Base-by-base conservation (phyloP, 2,888 invertebrate genomes). In the Parnassius apollo region DNA sequence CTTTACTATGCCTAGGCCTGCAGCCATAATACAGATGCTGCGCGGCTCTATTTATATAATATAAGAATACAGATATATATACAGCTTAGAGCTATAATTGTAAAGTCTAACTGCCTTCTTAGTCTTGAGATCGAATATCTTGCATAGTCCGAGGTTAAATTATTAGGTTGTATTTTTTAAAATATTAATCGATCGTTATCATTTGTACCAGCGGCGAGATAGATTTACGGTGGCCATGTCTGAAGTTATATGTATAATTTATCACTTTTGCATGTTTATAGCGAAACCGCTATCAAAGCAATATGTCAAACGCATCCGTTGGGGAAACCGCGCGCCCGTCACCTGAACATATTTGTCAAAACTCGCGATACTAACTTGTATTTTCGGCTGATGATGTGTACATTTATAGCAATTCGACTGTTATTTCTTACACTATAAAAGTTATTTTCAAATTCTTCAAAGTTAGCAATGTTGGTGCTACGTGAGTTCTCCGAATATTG, bases 291-390 rank as follows among this genome's bases (percentile, higher is more conserved):
- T 83, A 88, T 88, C 86, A 83, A 80, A 84, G 83, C 85, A 83
- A 91, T 90, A 88, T 84, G 89, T 88, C 88, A 88, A 81, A 85
- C 76, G 75, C 88, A 88, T 87, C 87, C 87, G 84, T 75, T 76
- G 78, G 83, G 83, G 82, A 80, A 85, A 85, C 85, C 85, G 79
- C 82, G 73, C 71, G 74, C 77, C 79, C 85, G 85, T 89, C 90
- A 91, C 90, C 89, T 90, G 86, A 86, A 88, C 85, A 85, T 87
- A 91, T 91, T 90, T 88, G 87, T 91, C 91, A 91, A 89, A 90
- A 89, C 78, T 88, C 80, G 78, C 69, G 73, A 74, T 75, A 76
- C 81, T 83, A 77, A 80, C 70, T 71, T 76, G 73, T 42, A 56
- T 57, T 49, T 76, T 61, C 75, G 45, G 57, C 52, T 62, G 61